A percentile compares a stretch with the other conserved stretches of the same genome.
These are phyloP conservation scores for Pleuronectes platessa DNA, from an alignment of 2,113 vertebrate species.

Conservation along the genomic window DNA sequence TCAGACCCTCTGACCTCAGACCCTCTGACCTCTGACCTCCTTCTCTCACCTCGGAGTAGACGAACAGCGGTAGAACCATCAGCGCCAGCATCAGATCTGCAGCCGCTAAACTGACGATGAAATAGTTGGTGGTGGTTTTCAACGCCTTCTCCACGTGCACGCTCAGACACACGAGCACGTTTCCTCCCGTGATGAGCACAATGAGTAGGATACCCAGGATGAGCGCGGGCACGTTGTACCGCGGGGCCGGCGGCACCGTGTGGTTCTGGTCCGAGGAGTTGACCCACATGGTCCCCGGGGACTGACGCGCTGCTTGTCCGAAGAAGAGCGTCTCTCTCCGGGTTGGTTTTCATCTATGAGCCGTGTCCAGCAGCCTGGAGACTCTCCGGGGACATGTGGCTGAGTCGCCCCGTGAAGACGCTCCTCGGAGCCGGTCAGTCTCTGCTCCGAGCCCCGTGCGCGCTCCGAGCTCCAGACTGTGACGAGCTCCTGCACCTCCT, in stretches of 20 bases:
- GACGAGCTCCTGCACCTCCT: too few relatives aligned
- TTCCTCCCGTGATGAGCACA: slow-evolving; percentile 86
- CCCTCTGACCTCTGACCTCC: neutral
- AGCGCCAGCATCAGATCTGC: slow-evolving; percentile 91
- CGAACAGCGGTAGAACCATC: slow-evolving; percentile 92
- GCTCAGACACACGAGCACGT: slow-evolving; percentile 91
- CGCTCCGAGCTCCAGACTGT: too few relatives aligned
- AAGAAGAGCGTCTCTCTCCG: slow-evolving; percentile 24
- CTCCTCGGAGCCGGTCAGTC: too few relatives aligned
- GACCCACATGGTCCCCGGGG: slow-evolving; percentile 67
- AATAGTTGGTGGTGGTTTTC: slow-evolving; percentile 95
- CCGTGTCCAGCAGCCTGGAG: neutral
- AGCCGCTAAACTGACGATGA: slow-evolving; percentile 93
- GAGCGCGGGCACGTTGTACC: slow-evolving; percentile 82
- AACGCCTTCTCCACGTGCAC: slow-evolving; percentile 91
- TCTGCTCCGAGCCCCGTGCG: neutral
- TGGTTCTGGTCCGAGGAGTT: slow-evolving; percentile 59
- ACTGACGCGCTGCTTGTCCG: slow-evolving; percentile 36
- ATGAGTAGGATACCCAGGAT: slow-evolving; percentile 89
- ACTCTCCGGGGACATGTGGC: neutral
- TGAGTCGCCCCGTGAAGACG: too few relatives aligned
- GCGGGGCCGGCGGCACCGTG: slow-evolving; percentile 34
- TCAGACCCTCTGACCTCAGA: neutral
- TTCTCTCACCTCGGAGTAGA: slow-evolving; percentile 81
- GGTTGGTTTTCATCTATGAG: slow-evolving; percentile 58